These are phyloP conservation scores for Dryocosmus kuriphilus DNA, from an alignment of 2,888 invertebrate genomes.

Conservation along the genomic window DNA sequence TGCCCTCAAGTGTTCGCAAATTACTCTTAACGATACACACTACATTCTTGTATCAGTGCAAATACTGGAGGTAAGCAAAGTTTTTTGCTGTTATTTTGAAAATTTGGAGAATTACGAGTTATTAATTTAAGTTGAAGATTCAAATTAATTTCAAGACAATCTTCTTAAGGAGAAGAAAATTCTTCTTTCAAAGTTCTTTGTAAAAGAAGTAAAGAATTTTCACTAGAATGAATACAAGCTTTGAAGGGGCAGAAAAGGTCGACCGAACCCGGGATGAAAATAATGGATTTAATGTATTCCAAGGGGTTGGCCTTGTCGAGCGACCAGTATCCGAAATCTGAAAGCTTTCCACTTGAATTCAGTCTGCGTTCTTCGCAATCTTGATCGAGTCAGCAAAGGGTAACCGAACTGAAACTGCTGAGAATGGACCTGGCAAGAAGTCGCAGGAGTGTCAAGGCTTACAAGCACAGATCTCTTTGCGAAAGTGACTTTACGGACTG, in stretches of 20 bases:
- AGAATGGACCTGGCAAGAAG: slow-evolving; percentile 46
- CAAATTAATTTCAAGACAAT: background rate
- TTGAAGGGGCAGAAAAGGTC: background rate
- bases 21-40: background rate
- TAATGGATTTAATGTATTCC: slow-evolving; percentile 22
- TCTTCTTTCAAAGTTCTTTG: background rate
- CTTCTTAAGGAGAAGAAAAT: background rate
- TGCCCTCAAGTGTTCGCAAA: too few species aligned
- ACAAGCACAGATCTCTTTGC: slow-evolving; percentile 1
- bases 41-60: background rate
- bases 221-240: background rate
- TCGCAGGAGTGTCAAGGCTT: slow-evolving; percentile 35
- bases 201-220: background rate
- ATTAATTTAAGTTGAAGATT: background rate
- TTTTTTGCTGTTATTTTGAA: background rate
- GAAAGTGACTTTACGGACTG: slow-evolving; percentile 1
- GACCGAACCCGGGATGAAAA: background rate
- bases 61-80: slow-evolving; percentile 1
- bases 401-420: slow-evolving; percentile 49
- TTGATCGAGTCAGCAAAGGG: slow-evolving; percentile 49
- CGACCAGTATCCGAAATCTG: slow-evolving; percentile 27
- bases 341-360: slow-evolving; percentile 28
- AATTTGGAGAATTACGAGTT: background rate
- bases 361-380: slow-evolving; percentile 1
- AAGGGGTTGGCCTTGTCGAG: slow-evolving; percentile 18